Evolutionary conservation across 2,888 invertebrate species (phyloP).

Genomic region (Philaethria dido): DNA sequence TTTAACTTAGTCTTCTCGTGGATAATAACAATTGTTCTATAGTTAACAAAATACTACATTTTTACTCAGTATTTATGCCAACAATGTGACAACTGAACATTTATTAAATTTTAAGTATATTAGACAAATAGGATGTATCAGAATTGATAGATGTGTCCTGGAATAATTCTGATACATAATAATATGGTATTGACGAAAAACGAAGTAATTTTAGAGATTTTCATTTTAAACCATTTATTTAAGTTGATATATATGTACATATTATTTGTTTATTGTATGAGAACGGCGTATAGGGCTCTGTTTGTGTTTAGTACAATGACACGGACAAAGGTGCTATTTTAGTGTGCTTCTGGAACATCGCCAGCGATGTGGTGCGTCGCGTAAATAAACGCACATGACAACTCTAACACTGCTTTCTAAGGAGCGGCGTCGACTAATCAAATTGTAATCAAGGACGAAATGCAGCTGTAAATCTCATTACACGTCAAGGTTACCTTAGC

Average conservation of each 20-base stretch:
- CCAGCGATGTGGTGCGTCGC: constrained; percentile 70
- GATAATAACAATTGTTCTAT: too few relatives aligned
- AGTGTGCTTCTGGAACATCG: constrained; percentile 72
- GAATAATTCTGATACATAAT: too few relatives aligned
- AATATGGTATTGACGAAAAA: too few relatives aligned
- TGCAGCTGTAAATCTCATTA: not conserved
- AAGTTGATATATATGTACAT: not conserved
- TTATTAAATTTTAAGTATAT: not conserved
- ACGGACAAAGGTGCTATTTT: constrained; percentile 78
- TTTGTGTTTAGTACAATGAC: constrained; percentile 80
- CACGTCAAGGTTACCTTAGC: not conserved
- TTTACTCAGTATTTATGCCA: not conserved
- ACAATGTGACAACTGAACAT: not conserved
- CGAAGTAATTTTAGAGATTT: not conserved
- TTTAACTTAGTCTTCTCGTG: too few relatives aligned
- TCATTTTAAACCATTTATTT: not conserved
- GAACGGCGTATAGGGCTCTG: constrained; percentile 57
- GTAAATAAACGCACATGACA: constrained; percentile 78
- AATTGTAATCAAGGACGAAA: constrained; percentile 13
- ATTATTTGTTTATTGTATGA: constrained; percentile 11
- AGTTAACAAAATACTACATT: not conserved
- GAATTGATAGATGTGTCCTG: too few relatives aligned
- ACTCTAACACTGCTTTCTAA: constrained; percentile 53
- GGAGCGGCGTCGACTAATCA: constrained; percentile 6
- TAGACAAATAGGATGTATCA: too few relatives aligned